Percentiles rank a stretch among this genome's conserved stretches.
These are phyloP conservation scores for Nerophis ophidion DNA, from an alignment of 2,113 vertebrate genomes.

Conservation along the genomic window DNA sequence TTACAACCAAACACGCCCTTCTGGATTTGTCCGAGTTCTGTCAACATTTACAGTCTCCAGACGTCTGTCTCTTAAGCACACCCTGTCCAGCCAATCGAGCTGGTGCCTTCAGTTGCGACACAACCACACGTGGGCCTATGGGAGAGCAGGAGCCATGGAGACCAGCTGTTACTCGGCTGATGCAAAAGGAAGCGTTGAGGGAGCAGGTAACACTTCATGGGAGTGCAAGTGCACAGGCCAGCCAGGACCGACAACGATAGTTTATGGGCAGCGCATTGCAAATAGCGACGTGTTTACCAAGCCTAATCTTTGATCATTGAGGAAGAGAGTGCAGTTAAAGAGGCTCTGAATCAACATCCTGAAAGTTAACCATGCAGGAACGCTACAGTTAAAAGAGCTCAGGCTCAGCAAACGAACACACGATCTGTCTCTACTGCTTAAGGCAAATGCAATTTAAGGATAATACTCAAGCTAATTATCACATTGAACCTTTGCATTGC, in stretches of 20 bases:
- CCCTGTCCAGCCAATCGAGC: conserved; percentile 33
- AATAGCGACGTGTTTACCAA: conserved; percentile 19
- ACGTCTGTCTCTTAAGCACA: conserved; percentile 18
- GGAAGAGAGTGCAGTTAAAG: conserved; percentile 28
- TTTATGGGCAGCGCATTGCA: conserved; percentile 14
- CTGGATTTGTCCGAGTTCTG: conserved; percentile 50
- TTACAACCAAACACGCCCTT: conserved; percentile 67
- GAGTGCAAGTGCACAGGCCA: conserved; percentile 3
- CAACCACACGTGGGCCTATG: conserved; percentile 26
- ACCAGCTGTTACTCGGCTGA: conserved; percentile 41
- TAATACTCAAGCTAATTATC: conserved; percentile 1
- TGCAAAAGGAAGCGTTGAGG: conserved; percentile 27
- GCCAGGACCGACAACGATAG: conserved; percentile 11
- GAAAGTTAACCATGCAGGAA: conserved; percentile 6
- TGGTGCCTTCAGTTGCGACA: conserved; percentile 8
- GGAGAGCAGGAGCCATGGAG: conserved; percentile 43
- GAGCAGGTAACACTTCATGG: conserved; percentile 27
- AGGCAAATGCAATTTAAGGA: background rate
- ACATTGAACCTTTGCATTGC: conserved; percentile 12
- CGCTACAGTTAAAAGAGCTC: background rate
- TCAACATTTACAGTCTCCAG: conserved; percentile 59
- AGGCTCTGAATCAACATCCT: conserved; percentile 23
- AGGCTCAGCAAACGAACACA: conserved; percentile 3
- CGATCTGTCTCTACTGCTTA: background rate
- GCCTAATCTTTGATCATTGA: conserved; percentile 22